phyloP scores from a whole-genome alignment of 2,888 invertebrate genomes.

The Epirrhoe alternata region DNA sequence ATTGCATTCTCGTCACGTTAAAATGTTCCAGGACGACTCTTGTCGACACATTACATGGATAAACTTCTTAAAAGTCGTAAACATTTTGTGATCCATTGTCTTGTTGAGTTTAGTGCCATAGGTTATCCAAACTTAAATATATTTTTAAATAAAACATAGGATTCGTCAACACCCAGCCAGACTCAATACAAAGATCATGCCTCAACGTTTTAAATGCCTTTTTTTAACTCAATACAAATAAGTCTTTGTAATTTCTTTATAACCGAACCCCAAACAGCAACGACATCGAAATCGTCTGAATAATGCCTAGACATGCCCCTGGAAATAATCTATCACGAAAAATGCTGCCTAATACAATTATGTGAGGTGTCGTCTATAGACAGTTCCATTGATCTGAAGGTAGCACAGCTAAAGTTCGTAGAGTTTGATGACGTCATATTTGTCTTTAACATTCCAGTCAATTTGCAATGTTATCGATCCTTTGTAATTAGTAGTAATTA shows the following conservation, averaged over 20 bases:
- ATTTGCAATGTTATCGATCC: slow-evolving; percentile 27
- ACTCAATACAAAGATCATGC: no score
- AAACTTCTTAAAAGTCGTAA: slow-evolving; percentile 11
- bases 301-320: no score
- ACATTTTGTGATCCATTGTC: slow-evolving; percentile 1
- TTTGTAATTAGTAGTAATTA: slow-evolving; percentile 34
- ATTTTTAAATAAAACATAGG: background rate
- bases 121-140: background rate
- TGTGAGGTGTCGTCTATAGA: background rate
- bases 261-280: no score
- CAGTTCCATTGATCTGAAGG: background rate
- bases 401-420: slow-evolving; percentile 1
- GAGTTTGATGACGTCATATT: slow-evolving; percentile 14
- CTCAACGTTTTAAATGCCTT: no score
- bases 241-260: no score
- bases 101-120: background rate
- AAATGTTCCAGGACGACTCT: background rate
- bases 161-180: background rate
- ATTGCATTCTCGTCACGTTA: slow-evolving; percentile 23
- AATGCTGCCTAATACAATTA: background rate
- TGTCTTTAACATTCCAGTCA: slow-evolving; percentile 28
- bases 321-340: no score
- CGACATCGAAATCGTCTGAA: no score
- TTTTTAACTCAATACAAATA: no score
- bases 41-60: background rate